A percentile compares a stretch with the other conserved stretches of the same genome.
Conservation (phyloP, 2,113 vertebrate genomes). For the Gavialis gangeticus region DNA sequence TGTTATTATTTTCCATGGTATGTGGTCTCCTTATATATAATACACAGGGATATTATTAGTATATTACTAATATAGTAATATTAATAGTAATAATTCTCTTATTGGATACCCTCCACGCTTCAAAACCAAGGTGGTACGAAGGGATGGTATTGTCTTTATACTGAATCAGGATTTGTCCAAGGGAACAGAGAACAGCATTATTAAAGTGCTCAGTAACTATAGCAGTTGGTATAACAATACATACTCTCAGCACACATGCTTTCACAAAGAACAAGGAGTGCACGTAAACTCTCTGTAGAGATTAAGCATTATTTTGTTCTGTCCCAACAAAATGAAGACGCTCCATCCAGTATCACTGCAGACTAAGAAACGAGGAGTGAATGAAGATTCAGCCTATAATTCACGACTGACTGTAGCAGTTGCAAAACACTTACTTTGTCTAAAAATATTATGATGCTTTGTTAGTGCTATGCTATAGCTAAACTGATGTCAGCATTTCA, state of each 20-base stretch:
- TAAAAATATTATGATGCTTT: not conserved
- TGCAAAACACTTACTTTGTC: constrained; percentile 37
- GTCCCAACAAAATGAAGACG: not conserved
- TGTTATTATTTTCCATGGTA: not conserved
- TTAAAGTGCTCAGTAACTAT: not conserved
- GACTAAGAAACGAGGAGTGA: not conserved
- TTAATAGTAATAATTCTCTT: not conserved
- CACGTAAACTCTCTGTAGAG: not conserved
- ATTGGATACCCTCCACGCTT: not conserved
- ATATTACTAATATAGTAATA: not conserved
- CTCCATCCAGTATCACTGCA: not conserved
- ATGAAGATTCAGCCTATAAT: not conserved
- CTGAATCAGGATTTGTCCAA: not conserved
- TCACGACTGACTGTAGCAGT: constrained; percentile 23
- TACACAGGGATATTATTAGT: not conserved
- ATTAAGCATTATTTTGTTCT: not conserved
- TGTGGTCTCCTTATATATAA: not conserved
- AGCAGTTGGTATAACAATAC: not conserved
- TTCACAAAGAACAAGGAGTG: not conserved
- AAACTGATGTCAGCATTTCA: not conserved
- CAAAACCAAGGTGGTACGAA: not conserved
- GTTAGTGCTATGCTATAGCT: not conserved
- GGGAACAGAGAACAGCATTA: not conserved
- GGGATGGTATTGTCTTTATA: not conserved
- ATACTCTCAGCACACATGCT: not conserved